Evolutionary conservation across 2,797 vertebrate genomes (phyloP), one percentile per base, ranked within the genome.

Genomic region (Pseudochromis fuscus): DNA sequence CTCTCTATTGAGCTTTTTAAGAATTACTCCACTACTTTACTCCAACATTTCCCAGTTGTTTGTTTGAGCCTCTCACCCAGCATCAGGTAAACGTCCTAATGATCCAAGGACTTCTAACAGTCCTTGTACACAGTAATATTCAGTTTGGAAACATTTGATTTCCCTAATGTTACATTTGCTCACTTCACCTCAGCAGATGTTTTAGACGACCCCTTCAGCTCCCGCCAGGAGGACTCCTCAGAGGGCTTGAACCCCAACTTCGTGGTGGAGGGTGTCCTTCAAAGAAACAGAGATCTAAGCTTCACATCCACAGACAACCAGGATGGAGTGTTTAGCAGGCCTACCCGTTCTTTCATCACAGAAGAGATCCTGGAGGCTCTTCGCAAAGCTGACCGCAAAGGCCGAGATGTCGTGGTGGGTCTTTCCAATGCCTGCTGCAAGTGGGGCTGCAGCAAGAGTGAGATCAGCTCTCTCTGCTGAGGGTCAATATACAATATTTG

Each of bases 401-500:
- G 93, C 25, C 91, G 94, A 0, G 95, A 96, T 11, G 91, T 95
- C 51, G 91, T 95, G 76, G 84, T 93, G 42, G 95, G 95, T 7
- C 90, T 97, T 64, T 95, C 95, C 71, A 95, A 93, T 1, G 94
- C 91, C 64, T 96, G 96, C 87, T 97, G 96, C 89, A 95, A 95
- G 70, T 95, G 93, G 95, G 95, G 96, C 3, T 97, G 96, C 87
- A 96, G 94, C 87, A 96, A 96, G 82, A 94, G 90, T 7, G 95
- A 97, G 74, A 95, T 97, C 82, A 96, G 96, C 88, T 95, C 94
- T 8, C 92, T 96, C 24, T 97, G 96, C 77, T 97, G 92, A 93
- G 50, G 76, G 61, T 57, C 25, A 1, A 28, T 19, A 23, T 37
- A 56, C 1, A 1, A 12, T 25, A 44, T 33, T 7, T 62, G 19